Base-by-base conservation (phyloP, 2,797 vertebrate species). In the Crotalus adamanteus region DNA sequence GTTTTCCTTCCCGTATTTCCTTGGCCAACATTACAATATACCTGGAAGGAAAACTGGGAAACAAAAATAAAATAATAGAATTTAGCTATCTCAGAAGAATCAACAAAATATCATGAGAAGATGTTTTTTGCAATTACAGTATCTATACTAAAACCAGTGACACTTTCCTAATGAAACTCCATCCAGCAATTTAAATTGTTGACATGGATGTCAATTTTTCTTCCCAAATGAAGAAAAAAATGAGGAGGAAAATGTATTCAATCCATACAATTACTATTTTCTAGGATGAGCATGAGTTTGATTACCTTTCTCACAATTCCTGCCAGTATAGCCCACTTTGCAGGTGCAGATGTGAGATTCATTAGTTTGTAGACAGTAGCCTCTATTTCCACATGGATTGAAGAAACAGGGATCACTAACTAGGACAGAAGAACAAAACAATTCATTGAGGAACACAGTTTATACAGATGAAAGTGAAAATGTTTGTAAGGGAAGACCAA, bases 261-360 rank as follows among this genome's bases (percentile, higher is more conserved):
- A 69, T 6, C n/a, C 53, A 60, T 37, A n/a, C 47, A 42, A 42
- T 51, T 87, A 65, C 28, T 37, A 61, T n/a, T 42, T 78, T 88
- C 57, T 61, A 53, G 7, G 6, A 42, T 18, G 11, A 93, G 25
- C 56, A 88, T 55, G 28, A 9, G 94, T 94, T 83, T 53, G 92
- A 96, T 98, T 97, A 99, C 99, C 99, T 99, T 98, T 99, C 97
- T 98, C 98, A 92, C 99, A 99, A 98, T 98, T 98, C 96, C 98
- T 98, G 96, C 99, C 99, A 0, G 99, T 99, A 97, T 98, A 98
- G 96, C 99, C 99, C 91, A 98, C 98, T 97, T 98, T 98, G 97
- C 99, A 99, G 95, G 98, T 98, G 90, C 99, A 99, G 97, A 98
- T 99, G 96, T 99, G 98, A 96, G 99, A 98, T 94, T 98, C 98